Evolutionary conservation across 2,113 vertebrate species (phyloP).

Genomic region (Nesoenas mayeri): DNA sequence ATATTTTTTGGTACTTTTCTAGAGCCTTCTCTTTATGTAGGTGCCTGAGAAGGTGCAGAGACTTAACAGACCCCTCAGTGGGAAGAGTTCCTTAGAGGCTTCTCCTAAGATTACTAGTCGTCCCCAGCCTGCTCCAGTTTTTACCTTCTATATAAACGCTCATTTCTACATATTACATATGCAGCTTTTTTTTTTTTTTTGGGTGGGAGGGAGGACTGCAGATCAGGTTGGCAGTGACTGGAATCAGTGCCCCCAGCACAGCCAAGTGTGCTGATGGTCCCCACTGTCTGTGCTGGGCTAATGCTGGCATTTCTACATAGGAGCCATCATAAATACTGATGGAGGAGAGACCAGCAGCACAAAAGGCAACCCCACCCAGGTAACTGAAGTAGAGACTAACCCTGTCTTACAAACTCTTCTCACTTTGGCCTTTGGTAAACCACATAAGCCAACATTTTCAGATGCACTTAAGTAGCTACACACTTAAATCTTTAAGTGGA

Average conservation of each 20-base stretch:
- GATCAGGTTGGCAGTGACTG: background rate
- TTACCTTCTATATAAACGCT: background rate
- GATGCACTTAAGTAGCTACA: background rate
- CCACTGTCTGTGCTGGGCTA: background rate
- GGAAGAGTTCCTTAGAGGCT: background rate
- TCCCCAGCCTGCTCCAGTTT: background rate
- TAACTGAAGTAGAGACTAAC: background rate
- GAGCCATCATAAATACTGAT: fast-evolving
- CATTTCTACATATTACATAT: fast-evolving
- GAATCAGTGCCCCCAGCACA: background rate
- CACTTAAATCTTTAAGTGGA: background rate
- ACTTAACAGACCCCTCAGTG: background rate
- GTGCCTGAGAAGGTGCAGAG: background rate
- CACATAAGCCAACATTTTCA: background rate
- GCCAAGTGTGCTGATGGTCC: background rate
- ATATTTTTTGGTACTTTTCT: background rate
- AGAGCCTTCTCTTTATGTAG: background rate
- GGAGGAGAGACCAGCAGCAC: background rate
- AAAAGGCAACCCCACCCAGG: background rate
- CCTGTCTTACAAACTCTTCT: background rate
- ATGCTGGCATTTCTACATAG: background rate
- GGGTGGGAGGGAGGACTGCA: fast-evolving
- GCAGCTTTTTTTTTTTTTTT: background rate
- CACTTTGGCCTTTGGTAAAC: background rate
- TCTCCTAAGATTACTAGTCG: background rate